Evolutionary conservation across 2,888 invertebrate species (phyloP), one percentile per base, ranked within the genome.

Genomic region (Ochropacha duplaris): DNA sequence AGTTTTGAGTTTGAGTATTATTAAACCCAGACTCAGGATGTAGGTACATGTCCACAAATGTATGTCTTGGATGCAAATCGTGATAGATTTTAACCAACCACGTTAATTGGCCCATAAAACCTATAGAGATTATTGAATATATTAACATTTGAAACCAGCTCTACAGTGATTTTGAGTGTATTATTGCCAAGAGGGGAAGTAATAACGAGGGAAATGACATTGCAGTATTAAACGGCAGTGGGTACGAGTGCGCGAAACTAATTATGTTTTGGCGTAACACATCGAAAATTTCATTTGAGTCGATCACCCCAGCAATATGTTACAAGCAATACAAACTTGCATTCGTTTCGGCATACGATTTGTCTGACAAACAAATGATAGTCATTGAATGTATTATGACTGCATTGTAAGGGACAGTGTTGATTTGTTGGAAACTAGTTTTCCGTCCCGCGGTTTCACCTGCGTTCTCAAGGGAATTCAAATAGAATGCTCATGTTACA

Each of bases 221-320:
- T 26, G 57, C 55, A 54, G 34, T 16, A 44, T 44, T 44, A 44
- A 44, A 44, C 44, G 39, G 16, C 14, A 57, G 56, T 19, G 19
- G 19, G 52, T 24, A 64, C 78, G 78, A 78, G 79, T 77, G 79
- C 56, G 78, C 79, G 73, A 50, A 57, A 68, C 79, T 68, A 80
- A 80, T 78, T 70, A 56, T 69, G 66, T 75, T 73, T 70, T 66
- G 65, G 66, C 72, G 76, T 69, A 69, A 69, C 74, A 67, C 65
- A 74, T 76, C 69, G 57, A 65, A 61, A 66, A 72, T 77, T 78
- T 78, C 68, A 73, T 77, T 71, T 69, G 55, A 50, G 59, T 9
- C 16, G 9, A 36, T 52, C 28, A 39, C 63, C 61, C 58, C 19
- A 19, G n/a, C 59, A 54, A 54, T 57, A 57, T 55, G 59, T 51